Evolutionary conservation across 2,113 vertebrate genomes (phyloP).

Genomic region (human): DNA sequence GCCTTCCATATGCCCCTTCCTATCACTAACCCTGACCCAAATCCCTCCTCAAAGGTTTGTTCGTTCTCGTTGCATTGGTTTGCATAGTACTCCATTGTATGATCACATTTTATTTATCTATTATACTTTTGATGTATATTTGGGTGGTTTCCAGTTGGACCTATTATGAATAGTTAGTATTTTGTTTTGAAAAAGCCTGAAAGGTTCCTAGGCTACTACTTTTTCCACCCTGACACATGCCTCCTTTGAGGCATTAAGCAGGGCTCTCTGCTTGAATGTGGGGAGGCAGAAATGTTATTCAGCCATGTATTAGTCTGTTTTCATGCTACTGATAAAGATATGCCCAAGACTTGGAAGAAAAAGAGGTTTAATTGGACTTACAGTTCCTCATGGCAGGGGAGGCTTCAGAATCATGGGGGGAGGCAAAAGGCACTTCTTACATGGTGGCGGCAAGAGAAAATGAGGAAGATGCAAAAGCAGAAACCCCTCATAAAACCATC

Average conservation of each 20-base stretch:
- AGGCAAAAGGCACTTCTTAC: too few relatives aligned
- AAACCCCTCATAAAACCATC: too few relatives aligned
- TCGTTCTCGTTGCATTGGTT: background rate
- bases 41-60: background rate
- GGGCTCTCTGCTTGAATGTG: background rate
- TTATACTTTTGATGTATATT: background rate
- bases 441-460: too few relatives aligned
- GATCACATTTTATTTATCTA: background rate
- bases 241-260: background rate
- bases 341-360: too few relatives aligned
- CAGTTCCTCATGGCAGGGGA: too few relatives aligned
- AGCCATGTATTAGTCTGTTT: background rate
- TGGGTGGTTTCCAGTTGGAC: background rate
- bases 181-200: constrained; percentile 1
- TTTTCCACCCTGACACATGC: background rate
- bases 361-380: too few relatives aligned
- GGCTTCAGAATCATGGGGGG: too few relatives aligned
- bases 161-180: background rate
- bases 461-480: too few relatives aligned
- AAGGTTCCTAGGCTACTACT: background rate
- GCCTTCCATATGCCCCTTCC: background rate
- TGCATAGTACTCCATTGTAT: background rate
- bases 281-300: background rate
- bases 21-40: background rate
- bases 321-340: too few relatives aligned